Evolutionary conservation across 1,140 invertebrate species (phyloP), one percentile per base, ranked within the genome.

Genomic region (Bilobella aurantiaca): DNA sequence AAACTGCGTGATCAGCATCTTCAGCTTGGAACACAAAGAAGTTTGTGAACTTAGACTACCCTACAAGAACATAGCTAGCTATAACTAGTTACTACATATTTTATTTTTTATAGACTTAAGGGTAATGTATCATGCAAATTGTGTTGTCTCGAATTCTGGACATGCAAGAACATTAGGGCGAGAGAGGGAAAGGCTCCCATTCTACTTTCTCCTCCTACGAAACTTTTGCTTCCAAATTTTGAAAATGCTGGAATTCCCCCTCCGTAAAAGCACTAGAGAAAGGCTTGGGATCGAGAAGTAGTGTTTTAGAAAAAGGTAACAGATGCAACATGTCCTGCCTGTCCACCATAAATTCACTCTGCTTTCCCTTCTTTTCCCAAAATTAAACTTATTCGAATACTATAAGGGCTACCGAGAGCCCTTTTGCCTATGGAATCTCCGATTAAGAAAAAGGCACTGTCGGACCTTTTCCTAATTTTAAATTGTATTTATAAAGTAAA

Each of bases 281-380:
- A n/a, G n/a, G 8, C n/a, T 42, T 42, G 8, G 8, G 37, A 12
- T 42, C 37, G 37, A 42, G 37, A n/a, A 8, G 37, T 12, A 42
- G 37, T n/a, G 49, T 18, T 12, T 12, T 23, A 8, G 8, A 53
- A 53, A 53, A 53, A 18, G 49, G 49, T 23, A 53, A 53, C 49
- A 53, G 49, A 53, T 53, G 49, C 12, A 53, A 53, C 12, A 16
- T 16, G 12, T 53, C 49, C 49, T 53, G 49, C 49, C 12, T 53
- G 49, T 53, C 49, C 49, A 53, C 49, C 49, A 53, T 53, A 53
- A 53, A 53, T 53, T 53, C 49, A 42, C 49, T 23, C 23, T 53
- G 8, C n/a, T 53, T 53, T 23, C 23, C 23, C 23, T 53, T 53
- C 37, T n/a, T 42, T n/a, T 42, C 8, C 37, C n/a, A 42, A 42